Evolutionary conservation across 2,113 vertebrate species (phyloP).

Genomic region (Pontoporia blainvillei): DNA sequence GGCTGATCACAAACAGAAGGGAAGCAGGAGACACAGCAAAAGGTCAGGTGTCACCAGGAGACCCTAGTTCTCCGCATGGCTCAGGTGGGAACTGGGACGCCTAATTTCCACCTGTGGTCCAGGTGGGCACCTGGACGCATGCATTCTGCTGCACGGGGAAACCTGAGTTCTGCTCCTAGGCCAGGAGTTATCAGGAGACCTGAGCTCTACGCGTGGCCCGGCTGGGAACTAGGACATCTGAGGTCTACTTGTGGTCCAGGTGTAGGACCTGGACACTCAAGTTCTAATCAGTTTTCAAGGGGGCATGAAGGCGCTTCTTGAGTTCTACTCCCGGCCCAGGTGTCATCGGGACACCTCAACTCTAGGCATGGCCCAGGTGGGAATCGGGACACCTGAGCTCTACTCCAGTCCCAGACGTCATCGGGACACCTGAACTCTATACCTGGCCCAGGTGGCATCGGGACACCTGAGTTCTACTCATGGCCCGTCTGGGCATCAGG

Average conservation of each 20-base stretch:
- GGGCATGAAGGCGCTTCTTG: neutral
- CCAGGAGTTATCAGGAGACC: no score
- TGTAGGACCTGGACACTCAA: neutral
- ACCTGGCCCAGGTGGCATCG: no score
- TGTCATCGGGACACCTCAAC: neutral
- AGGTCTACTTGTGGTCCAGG: no score
- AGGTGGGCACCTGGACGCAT: neutral
- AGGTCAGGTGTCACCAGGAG: no score
- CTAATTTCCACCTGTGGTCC: neutral
- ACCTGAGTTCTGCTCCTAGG: no score
- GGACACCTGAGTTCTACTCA: neutral
- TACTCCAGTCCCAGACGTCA: neutral
- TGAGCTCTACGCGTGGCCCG: neutral
- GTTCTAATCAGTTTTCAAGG: no score
- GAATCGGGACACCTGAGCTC: neutral
- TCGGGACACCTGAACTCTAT: neutral
- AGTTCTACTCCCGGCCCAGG: no score
- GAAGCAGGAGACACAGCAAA: neutral
- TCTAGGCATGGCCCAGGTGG: neutral
- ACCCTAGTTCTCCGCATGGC: neutral
- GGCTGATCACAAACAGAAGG: neutral
- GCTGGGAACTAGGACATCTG: neutral
- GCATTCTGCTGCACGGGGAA: neutral
- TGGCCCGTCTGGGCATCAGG: neutral
- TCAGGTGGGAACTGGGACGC: neutral